These are phyloP conservation scores for Paralinhomoeus sp. DNA, from an alignment of 2,888 invertebrate genomes.

Conservation along the genomic window DNA sequence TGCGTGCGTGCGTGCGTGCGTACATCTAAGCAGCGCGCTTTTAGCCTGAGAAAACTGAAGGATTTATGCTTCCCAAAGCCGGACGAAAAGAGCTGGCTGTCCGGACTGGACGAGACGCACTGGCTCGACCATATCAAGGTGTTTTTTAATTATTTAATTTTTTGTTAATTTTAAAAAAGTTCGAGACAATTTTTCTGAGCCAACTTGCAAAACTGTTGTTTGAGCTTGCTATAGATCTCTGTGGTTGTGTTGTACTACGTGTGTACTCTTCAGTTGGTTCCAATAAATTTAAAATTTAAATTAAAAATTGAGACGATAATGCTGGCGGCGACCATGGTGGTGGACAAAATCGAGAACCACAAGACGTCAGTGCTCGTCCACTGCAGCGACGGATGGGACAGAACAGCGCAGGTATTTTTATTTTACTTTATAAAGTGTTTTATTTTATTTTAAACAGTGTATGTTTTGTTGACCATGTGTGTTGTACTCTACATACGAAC, in stretches of 20 bases:
- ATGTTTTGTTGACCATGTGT: too few relatives aligned
- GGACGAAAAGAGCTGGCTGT: conserved; percentile 78
- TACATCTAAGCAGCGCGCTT: conserved; percentile 1
- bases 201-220: too few relatives aligned
- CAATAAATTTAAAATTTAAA: too few relatives aligned
- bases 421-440: conserved; percentile 3
- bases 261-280: too few relatives aligned
- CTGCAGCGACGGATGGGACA: conserved; percentile 93
- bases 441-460: neutral
- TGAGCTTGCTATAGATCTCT: too few relatives aligned
- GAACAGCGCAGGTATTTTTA: conserved; percentile 46
- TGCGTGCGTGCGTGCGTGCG: too few relatives aligned
- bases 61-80: conserved; percentile 85
- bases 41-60: conserved; percentile 62
- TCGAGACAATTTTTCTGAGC: too few relatives aligned
- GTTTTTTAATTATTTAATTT: neutral
- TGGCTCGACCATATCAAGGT: conserved; percentile 87
- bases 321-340: conserved; percentile 76
- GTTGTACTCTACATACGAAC: too few relatives aligned
- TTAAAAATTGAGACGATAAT: conserved; percentile 39
- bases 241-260: too few relatives aligned
- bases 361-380: conserved; percentile 89
- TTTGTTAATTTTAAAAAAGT: too few relatives aligned
- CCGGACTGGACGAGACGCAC: conserved; percentile 76
- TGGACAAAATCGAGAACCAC: conserved; percentile 86